phyloP scores from a whole-genome alignment of 2,888 invertebrate genomes.

The Stomorhina lunata region DNA sequence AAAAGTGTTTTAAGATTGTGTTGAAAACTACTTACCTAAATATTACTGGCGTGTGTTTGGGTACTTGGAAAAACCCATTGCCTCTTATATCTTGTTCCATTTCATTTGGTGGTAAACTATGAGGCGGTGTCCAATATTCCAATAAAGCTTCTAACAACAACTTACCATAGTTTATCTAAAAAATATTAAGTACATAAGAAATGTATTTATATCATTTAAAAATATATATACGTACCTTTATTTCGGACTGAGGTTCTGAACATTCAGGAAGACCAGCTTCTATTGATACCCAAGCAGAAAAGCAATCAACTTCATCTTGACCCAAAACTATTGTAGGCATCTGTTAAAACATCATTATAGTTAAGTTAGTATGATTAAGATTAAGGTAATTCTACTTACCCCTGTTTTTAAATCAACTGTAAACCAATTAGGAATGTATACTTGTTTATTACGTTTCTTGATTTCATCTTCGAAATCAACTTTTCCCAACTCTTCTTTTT shows the following conservation, averaged over 20 bases:
- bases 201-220: neutral
- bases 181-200: conserved; percentile 11
- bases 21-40: conserved; percentile 84
- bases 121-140: conserved; percentile 94
- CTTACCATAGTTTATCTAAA: conserved; percentile 95
- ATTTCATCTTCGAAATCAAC: conserved; percentile 96
- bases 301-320: conserved; percentile 98
- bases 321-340: conserved; percentile 98
- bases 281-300: conserved; percentile 99
- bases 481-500: conserved; percentile 94
- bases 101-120: conserved; percentile 83
- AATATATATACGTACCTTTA: conserved; percentile 76
- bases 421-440: conserved; percentile 99
- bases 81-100: conserved; percentile 87
- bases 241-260: conserved; percentile 78
- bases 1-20: no score
- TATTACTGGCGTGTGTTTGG: conserved; percentile 97
- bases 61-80: conserved; percentile 92
- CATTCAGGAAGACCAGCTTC: conserved; percentile 93
- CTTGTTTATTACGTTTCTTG: conserved; percentile 93
- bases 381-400: conserved; percentile 80
- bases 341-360: conserved; percentile 79
- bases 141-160: conserved; percentile 95
- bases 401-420: conserved; percentile 99
- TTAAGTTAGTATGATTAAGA: neutral